Evolutionary conservation across 2,797 vertebrate species (phyloP).

Genomic region (Capromys pilorides): DNA sequence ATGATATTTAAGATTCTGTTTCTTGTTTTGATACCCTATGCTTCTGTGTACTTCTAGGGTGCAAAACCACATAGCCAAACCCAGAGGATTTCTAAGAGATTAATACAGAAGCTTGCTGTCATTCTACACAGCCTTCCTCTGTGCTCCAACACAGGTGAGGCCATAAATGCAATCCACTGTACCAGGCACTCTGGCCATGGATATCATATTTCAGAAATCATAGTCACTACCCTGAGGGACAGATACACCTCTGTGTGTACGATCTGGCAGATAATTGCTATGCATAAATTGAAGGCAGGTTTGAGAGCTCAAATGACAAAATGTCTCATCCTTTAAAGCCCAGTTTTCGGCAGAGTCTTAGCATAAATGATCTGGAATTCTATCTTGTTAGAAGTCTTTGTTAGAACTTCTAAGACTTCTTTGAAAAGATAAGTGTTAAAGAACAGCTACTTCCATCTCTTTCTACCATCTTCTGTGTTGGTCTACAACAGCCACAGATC

Average conservation of each 20-base stretch:
- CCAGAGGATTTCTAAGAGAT: neutral
- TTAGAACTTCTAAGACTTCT: conserved; percentile 51
- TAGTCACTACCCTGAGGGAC: neutral
- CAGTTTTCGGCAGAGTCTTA: conserved; percentile 69
- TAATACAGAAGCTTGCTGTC: neutral
- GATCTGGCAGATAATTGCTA: neutral
- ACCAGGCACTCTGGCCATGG: neutral
- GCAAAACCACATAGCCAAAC: neutral
- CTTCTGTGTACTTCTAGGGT: neutral
- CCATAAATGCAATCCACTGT: neutral
- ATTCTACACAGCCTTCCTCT: neutral
- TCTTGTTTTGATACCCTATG: neutral
- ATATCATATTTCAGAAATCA: conserved; percentile 18
- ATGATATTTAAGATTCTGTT: neutral
- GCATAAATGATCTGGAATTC: conserved; percentile 27
- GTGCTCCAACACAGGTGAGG: rapidly evolving
- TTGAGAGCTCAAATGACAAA: conserved; percentile 29
- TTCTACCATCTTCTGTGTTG: neutral
- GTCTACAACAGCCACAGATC: neutral
- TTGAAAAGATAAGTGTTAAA: conserved; percentile 66
- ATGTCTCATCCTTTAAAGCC: neutral
- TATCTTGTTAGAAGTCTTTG: conserved; percentile 56
- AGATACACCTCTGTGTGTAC: neutral
- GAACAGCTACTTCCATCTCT: conserved; percentile 69
- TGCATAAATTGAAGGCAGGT: neutral